Base-by-base conservation (phyloP, 1,140 invertebrate species). In the Vollenhovia emeryi region DNA sequence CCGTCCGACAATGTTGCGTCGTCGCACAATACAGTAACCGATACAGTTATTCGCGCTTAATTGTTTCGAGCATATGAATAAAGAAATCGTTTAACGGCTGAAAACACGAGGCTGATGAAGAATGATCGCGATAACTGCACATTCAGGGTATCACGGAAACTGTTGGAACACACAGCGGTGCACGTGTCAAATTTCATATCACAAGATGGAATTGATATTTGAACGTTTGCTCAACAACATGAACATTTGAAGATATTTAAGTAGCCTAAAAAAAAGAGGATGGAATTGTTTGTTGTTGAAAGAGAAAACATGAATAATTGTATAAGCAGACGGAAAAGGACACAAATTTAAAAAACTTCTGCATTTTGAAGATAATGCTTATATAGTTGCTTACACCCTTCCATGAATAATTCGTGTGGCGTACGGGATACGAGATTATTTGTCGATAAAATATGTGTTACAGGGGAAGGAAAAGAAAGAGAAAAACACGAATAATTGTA, bases 1-100 rank as follows among this genome's bases (percentile, higher is more conserved):
- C 64, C 83, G 73, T 59, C 86, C 87, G 87, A 88, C 86, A 88
- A 88, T 88, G 71, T 66, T 3, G 9, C 60, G 71, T 66, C 86
- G 75, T 62, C 75, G 62, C 50, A 57, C n/a, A 68, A 89, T 89
- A 89, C 87, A 89, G 87, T 89, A 89, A 89, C 87, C 45, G 87
- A 89, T 89, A 89, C 87, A 89, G 87, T 89, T 89, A 89, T 78
- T 84, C 48, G 86, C 15, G 85, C 87, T 85, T 89, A 89, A 89
- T 89, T 89, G 86, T 75, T 71, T 7, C 33, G 52, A 13, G 66
- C 62, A 3, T 43, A 75, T 55, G 78, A 84, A 64, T 55, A 69
- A 64, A 62, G 59, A 43, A 88, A 87, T 88, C 87, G 82, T 88
- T 88, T 85, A 75, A 43, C 48, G 55, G 50, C 86, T 82, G 86